Percentiles rank a stretch among this genome's conserved stretches.
Conservation (phyloP, 1,140 invertebrate genomes). For the Camponotus floridanus region DNA sequence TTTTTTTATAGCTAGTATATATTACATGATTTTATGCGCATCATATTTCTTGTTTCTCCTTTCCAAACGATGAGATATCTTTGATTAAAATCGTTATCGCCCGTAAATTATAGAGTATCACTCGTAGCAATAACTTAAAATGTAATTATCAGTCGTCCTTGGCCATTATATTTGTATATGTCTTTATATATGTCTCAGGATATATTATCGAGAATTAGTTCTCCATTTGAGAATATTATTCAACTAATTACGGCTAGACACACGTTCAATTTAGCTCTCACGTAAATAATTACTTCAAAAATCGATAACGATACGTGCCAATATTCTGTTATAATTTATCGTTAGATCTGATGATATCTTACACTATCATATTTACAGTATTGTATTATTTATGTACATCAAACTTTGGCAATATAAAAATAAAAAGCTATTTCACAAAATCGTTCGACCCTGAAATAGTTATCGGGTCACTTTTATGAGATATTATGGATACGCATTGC, state of each 20-base stretch:
- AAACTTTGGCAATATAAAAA: not conserved
- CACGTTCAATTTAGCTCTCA: constrained; percentile 6
- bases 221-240: not conserved
- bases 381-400: constrained; percentile 17
- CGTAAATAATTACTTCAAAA: constrained; percentile 41
- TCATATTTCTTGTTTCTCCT: constrained; percentile 1
- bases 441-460: constrained; percentile 1
- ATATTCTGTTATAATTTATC: constrained; percentile 1
- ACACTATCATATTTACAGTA: not conserved
- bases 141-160: constrained; percentile 6
- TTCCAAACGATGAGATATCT: not conserved
- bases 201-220: constrained; percentile 39
- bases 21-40: not conserved
- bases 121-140: constrained; percentile 5
- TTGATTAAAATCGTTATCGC: not conserved
- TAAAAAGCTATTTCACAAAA: not conserved
- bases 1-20: not conserved
- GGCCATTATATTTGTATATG: constrained; percentile 32
- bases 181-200: constrained; percentile 8
- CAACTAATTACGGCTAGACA: constrained; percentile 12
- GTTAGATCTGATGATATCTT: not conserved
- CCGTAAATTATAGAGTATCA: not conserved
- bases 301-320: not conserved
- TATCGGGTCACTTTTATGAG: constrained; percentile 18
- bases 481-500: constrained; percentile 20